Conservation (phyloP, 2,113 vertebrate species). For the Daboia siamensis region DNA sequence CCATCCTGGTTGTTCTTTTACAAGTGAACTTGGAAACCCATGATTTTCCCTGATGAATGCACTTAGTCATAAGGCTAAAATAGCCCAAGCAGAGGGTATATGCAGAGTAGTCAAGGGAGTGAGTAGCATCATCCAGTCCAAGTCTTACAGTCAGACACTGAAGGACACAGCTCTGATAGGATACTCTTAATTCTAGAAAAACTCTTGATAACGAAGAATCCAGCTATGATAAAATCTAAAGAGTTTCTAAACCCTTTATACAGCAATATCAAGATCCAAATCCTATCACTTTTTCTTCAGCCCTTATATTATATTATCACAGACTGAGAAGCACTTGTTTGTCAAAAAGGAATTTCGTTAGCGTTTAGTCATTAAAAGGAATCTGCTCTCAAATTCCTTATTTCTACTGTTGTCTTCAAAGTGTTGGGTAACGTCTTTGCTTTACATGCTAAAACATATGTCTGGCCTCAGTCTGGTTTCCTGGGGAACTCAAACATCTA, state of each 20-base stretch:
- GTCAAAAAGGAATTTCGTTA: neutral
- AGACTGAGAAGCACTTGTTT: neutral
- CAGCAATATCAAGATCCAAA: neutral
- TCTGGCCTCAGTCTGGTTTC: neutral
- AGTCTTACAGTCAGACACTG: neutral
- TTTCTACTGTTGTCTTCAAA: neutral
- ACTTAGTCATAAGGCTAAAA: neutral
- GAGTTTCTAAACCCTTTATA: neutral
- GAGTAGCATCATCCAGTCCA: neutral
- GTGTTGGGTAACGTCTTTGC: neutral
- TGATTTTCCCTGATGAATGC: neutral
- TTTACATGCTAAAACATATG: neutral
- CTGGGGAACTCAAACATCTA: neutral
- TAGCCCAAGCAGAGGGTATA: neutral
- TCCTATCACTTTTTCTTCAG: neutral
- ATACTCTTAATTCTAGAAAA: neutral
- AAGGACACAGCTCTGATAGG: neutral
- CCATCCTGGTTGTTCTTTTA: neutral
- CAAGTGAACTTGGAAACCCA: neutral
- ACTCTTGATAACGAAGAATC: neutral
- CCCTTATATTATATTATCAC: neutral
- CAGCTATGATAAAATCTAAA: neutral
- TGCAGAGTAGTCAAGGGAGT: neutral
- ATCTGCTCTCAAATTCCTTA: neutral
- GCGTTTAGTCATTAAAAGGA: neutral